Conservation (phyloP, 2,113 vertebrate genomes). For the Hemicordylus capensis region DNA sequence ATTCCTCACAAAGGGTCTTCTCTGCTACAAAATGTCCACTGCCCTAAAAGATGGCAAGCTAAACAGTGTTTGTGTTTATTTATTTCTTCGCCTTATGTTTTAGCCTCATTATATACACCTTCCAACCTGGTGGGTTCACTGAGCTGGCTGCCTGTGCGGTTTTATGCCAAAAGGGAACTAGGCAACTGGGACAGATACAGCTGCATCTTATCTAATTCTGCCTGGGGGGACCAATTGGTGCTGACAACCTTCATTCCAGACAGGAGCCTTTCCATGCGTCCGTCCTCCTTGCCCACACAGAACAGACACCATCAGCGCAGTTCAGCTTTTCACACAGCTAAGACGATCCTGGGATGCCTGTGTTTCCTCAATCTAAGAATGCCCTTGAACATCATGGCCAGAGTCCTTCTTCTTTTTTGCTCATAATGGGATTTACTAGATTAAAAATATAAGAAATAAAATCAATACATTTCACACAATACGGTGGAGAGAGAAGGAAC, state of each 20-base stretch:
- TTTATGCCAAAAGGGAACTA: slow-evolving; percentile 56
- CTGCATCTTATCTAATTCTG: slow-evolving; percentile 64
- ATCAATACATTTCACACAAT: slow-evolving; percentile 33
- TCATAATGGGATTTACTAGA: slow-evolving; percentile 35
- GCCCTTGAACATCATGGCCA: slow-evolving; percentile 47
- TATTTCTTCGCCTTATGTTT: slow-evolving; percentile 21
- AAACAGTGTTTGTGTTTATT: slow-evolving; percentile 37
- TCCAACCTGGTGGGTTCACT: slow-evolving; percentile 33
- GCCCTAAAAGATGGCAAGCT: neutral
- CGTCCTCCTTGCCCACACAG: slow-evolving; percentile 10
- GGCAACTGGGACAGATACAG: slow-evolving; percentile 57
- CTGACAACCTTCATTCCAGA: slow-evolving; percentile 47
- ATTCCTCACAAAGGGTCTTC: neutral
- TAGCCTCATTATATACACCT: neutral
- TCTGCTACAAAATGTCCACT: neutral
- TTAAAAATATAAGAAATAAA: slow-evolving; percentile 43
- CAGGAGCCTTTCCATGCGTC: slow-evolving; percentile 35
- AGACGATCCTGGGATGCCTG: slow-evolving; percentile 33
- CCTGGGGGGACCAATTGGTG: slow-evolving; percentile 59
- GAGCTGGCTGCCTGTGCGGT: slow-evolving; percentile 28
- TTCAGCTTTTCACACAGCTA: slow-evolving; percentile 40
- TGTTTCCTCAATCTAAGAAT: slow-evolving; percentile 6
- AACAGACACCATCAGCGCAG: slow-evolving; percentile 21
- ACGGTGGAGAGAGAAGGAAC: slow-evolving; percentile 31
- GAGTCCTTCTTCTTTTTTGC: neutral